A percentile compares a stretch with the other conserved stretches of the same genome.
Evolutionary conservation across 2,113 vertebrate genomes (phyloP).

Genomic region (Laticauda laticaudata): DNA sequence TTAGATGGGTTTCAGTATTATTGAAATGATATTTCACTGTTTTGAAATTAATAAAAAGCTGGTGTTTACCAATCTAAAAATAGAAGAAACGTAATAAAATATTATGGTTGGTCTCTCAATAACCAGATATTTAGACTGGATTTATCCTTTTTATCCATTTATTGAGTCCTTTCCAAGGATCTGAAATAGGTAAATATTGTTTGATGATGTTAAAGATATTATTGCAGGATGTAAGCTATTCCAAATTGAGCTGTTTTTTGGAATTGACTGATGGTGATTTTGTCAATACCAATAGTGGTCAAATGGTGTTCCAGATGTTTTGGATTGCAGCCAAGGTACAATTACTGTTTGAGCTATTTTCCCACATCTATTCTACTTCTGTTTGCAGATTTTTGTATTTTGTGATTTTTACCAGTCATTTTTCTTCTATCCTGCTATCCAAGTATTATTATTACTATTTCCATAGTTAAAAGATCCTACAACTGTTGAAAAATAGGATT

Average conservation of each 20-base stretch:
- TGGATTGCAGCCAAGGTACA: too few species aligned
- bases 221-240: too few species aligned
- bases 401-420: not conserved
- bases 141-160: too few species aligned
- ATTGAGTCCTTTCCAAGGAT: too few species aligned
- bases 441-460: not conserved
- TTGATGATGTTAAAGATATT: too few species aligned
- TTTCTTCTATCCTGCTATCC: not conserved
- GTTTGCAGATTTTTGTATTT: not conserved
- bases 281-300: too few species aligned
- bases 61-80: not conserved
- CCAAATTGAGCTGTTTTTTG: too few species aligned
- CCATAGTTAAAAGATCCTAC: not conserved
- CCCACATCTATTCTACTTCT: not conserved
- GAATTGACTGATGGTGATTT: too few species aligned
- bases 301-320: too few species aligned
- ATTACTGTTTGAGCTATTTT: not conserved
- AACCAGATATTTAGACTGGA: too few species aligned
- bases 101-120: too few species aligned
- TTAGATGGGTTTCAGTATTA: not conserved
- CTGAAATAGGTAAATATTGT: too few species aligned
- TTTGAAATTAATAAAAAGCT: not conserved
- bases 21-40: not conserved
- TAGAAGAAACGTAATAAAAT: not conserved
- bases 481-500: not conserved